Evolutionary conservation across 2,797 vertebrate genomes (phyloP).

Genomic region (Craterocephalus amniculus): DNA sequence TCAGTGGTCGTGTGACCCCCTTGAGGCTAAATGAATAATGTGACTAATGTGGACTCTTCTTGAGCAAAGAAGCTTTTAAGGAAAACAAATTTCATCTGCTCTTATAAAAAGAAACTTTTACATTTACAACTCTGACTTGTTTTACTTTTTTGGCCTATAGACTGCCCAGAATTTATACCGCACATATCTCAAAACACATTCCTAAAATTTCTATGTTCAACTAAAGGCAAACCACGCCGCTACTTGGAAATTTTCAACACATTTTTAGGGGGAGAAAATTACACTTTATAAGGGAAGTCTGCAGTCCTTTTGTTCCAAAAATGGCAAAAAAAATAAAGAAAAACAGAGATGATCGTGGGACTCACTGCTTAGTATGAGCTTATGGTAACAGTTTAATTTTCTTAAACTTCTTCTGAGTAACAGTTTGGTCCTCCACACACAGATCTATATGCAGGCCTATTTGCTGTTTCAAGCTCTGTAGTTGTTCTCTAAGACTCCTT

Average conservation of each 20-base stretch:
- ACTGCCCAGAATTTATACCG: slow-evolving; percentile 36
- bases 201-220: slow-evolving; percentile 45
- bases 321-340: slow-evolving; percentile 16
- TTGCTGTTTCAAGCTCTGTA: slow-evolving; percentile 6
- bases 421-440: background rate
- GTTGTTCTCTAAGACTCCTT: background rate
- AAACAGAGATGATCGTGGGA: slow-evolving; percentile 22
- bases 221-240: slow-evolving; percentile 34
- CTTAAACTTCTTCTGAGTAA: background rate
- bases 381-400: slow-evolving; percentile 8
- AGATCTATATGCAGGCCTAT: background rate
- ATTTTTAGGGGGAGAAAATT: slow-evolving; percentile 2
- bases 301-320: background rate
- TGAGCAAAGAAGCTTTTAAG: slow-evolving; percentile 9
- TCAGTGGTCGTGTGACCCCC: slow-evolving; percentile 31
- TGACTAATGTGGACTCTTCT: slow-evolving; percentile 9
- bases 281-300: slow-evolving; percentile 16
- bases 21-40: slow-evolving; percentile 30
- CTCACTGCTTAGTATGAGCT: background rate
- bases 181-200: slow-evolving; percentile 61
- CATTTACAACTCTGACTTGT: slow-evolving; percentile 19
- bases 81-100: slow-evolving; percentile 20
- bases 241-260: slow-evolving; percentile 18
- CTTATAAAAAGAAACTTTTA: slow-evolving; percentile 23
- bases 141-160: slow-evolving; percentile 18